Evolutionary conservation across 2,113 vertebrate species (phyloP).

Genomic region (Xiphophorus couchianus): DNA sequence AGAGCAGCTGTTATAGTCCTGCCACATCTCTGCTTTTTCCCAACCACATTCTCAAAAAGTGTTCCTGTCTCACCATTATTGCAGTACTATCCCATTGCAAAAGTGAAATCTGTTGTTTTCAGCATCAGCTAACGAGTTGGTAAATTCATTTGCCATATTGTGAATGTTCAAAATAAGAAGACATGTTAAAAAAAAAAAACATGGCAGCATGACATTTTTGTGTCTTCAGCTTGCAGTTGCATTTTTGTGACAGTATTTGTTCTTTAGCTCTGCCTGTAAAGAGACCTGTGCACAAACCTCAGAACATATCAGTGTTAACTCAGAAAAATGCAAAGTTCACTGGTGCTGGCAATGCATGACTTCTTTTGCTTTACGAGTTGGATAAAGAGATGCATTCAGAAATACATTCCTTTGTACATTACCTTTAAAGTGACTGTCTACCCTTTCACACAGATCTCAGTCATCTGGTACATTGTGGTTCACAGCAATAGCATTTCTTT

Average conservation of each 20-base stretch:
- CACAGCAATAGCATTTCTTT: neutral
- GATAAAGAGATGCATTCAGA: slow-evolving; percentile 77
- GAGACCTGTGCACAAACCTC: slow-evolving; percentile 50
- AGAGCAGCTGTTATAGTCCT: slow-evolving; percentile 52
- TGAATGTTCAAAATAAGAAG: slow-evolving; percentile 28
- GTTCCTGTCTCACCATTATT: slow-evolving; percentile 40
- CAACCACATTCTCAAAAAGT: slow-evolving; percentile 29
- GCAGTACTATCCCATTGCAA: slow-evolving; percentile 17
- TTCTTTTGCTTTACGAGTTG: slow-evolving; percentile 62
- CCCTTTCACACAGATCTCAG: slow-evolving; percentile 39
- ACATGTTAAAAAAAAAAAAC: slow-evolving; percentile 53
- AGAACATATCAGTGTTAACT: slow-evolving; percentile 45
- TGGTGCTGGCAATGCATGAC: slow-evolving; percentile 67
- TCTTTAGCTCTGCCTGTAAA: slow-evolving; percentile 38
- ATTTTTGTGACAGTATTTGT: slow-evolving; percentile 51
- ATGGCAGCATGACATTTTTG: slow-evolving; percentile 29
- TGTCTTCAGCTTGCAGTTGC: slow-evolving; percentile 49
- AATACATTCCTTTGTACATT: slow-evolving; percentile 64
- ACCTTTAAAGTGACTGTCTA: slow-evolving; percentile 76
- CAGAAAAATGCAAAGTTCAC: slow-evolving; percentile 29
- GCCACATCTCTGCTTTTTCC: slow-evolving; percentile 80
- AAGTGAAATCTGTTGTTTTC: slow-evolving; percentile 30
- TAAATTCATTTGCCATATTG: slow-evolving; percentile 34
- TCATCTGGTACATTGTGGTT: neutral
- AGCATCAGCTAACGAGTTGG: slow-evolving; percentile 11